Percentiles rank a stretch among this genome's conserved stretches.
Evolutionary conservation across 2,113 vertebrate species (phyloP).

Genomic region (Mungos mungo): DNA sequence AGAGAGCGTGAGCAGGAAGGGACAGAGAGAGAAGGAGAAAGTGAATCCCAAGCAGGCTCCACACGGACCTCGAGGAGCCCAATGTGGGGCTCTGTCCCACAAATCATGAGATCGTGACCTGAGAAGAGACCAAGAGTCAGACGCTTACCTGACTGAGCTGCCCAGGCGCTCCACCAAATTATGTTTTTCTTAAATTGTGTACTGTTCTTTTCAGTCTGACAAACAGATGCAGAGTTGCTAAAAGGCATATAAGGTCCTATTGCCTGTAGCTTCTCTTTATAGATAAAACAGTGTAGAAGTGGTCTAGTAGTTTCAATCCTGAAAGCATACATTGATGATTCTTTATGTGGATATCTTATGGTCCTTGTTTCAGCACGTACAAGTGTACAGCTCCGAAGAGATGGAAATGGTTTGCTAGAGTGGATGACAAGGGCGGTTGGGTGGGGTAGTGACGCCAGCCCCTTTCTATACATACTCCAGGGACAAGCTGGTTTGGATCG

Average conservation of each 20-base stretch:
- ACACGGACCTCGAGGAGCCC: too few species aligned
- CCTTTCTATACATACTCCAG: rapidly evolving
- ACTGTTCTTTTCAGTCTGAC: neutral
- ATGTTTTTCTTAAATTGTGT: neutral
- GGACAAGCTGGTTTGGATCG: neutral
- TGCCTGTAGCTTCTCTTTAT: neutral
- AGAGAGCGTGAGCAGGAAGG: too few species aligned
- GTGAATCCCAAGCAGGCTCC: too few species aligned
- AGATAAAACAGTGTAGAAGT: neutral
- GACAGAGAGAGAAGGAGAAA: too few species aligned
- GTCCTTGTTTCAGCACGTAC: neutral
- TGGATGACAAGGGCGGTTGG: rapidly evolving
- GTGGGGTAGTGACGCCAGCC: neutral
- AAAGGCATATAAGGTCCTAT: neutral
- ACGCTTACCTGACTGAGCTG: too few species aligned
- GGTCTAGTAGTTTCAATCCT: neutral
- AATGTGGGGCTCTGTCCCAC: too few species aligned
- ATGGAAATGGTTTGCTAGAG: neutral
- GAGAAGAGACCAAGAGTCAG: too few species aligned
- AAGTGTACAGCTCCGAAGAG: neutral
- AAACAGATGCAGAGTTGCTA: neutral
- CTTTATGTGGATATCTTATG: neutral
- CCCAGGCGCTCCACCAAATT: neutral
- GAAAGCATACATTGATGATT: neutral
- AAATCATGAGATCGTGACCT: too few species aligned